Evolutionary conservation across 2,797 vertebrate genomes (phyloP), one percentile per base, ranked within the genome.

Genomic region (Alosa sapidissima): DNA sequence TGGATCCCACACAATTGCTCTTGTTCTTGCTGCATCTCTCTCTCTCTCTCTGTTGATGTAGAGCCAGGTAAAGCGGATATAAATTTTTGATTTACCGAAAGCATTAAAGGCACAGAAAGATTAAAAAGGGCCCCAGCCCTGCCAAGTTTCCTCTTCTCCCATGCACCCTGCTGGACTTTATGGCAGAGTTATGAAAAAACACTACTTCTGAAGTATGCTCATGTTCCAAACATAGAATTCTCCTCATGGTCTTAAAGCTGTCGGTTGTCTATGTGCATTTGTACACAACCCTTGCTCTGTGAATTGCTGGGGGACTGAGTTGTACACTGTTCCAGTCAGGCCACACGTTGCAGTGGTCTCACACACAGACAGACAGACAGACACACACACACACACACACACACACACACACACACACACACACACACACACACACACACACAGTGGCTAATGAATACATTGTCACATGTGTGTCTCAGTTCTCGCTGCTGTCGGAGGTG

Each of bases 401-500:
- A n/a, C n/a, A n/a, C n/a, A n/a, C 28, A 28, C 28, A 28, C 28
- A 28, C 28, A 28, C 28, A 28, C 28, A 28, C 28, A 28, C 28
- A 28, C 28, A 28, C 28, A 28, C 28, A 28, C 28, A 28, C 28
- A 28, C 28, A 28, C 28, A 28, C 28, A 28, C 28, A 28, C 1
- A 28, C 28, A 28, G 28, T 28, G 28, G 28, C 33, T 72, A 72
- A 33, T 14, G 24, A 14, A 72, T 28, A 33, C 3, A 3, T 68
- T 72, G 13, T 72, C 28, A 72, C 65, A 36, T 16, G 8, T 72
- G 28, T 72, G 33, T 41, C 28, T 33, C 94, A 99, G 98, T 99
- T 99, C 92, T 97, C 97, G 0, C 95, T 99, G 87, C 93, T 99
- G 81, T 98, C 98, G 0, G 98, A 99, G 91, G 96, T 99, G 85